Evolutionary conservation across 64 coral and sea anemone species (phyloP).

Genomic region (Actinia tenebrosa): DNA sequence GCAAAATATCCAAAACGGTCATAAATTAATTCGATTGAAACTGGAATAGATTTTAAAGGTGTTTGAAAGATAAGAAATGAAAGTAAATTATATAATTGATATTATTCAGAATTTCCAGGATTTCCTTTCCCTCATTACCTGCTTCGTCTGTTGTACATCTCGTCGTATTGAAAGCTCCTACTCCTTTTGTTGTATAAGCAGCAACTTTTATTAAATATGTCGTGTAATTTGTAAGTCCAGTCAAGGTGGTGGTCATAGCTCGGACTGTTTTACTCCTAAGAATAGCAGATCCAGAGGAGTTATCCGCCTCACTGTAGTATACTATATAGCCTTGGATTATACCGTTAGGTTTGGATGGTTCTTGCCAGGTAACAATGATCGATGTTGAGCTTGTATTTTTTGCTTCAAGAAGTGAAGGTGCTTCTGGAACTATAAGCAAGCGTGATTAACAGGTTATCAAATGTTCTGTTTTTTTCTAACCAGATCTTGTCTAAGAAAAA

Average conservation of each 20-base stretch:
- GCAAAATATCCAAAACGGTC: not conserved
- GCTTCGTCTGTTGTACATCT: conserved; percentile 25
- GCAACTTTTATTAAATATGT: conserved; percentile 30
- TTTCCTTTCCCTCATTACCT: conserved; percentile 8
- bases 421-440: conserved; percentile 16
- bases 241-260: not conserved
- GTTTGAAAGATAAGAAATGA: not conserved
- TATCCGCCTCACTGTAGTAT: not conserved
- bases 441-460: not conserved
- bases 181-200: conserved; percentile 20
- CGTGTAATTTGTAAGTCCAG: conserved; percentile 23
- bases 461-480: no score
- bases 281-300: not conserved
- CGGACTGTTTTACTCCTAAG: not conserved
- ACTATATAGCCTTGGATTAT: conserved; percentile 31
- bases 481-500: no score
- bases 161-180: not conserved
- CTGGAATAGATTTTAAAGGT: no score
- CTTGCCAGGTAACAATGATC: conserved; percentile 24
- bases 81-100: not conserved
- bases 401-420: conserved; percentile 1
- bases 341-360: conserved; percentile 2
- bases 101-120: no score
- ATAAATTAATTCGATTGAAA: no score
- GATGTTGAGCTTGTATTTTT: conserved; percentile 18